Percentiles rank a stretch among this genome's conserved stretches.
Evolutionary conservation across 2,888 invertebrate genomes (phyloP).

Genomic region (Sericinus montela): DNA sequence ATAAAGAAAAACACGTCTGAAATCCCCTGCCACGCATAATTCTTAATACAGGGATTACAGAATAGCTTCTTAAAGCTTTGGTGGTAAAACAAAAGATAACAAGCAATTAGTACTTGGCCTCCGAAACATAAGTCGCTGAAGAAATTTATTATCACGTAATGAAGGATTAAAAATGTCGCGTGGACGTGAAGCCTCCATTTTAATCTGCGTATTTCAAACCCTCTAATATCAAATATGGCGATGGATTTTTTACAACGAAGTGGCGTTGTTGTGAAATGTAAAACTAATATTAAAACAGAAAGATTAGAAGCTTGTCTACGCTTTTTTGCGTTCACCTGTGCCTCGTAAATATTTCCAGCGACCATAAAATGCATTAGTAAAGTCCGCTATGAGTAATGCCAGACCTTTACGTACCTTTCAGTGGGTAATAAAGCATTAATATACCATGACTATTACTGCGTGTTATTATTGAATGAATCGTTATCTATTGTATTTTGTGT

Average conservation of each 20-base stretch:
- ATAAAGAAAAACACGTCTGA: slow-evolving; percentile 69
- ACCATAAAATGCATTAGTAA: slow-evolving; percentile 73
- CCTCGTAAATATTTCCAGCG: slow-evolving; percentile 65
- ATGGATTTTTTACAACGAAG: neutral
- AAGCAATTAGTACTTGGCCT: slow-evolving; percentile 57
- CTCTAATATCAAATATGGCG: neutral
- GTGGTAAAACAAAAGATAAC: slow-evolving; percentile 71
- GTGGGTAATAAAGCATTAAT: slow-evolving; percentile 33
- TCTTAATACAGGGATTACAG: slow-evolving; percentile 75
- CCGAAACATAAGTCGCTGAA: slow-evolving; percentile 27
- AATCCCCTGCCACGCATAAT: slow-evolving; percentile 73
- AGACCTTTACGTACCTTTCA: slow-evolving; percentile 40
- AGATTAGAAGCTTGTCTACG: slow-evolving; percentile 51
- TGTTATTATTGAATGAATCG: neutral
- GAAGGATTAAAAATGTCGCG: neutral
- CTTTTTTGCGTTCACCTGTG: slow-evolving; percentile 60
- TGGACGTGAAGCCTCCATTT: slow-evolving; percentile 15
- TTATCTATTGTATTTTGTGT: neutral
- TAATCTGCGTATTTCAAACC: slow-evolving; percentile 15
- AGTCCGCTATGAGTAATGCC: slow-evolving; percentile 66
- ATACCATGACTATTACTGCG: slow-evolving; percentile 31
- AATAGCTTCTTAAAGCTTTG: slow-evolving; percentile 68
- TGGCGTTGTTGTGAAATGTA: slow-evolving; percentile 18
- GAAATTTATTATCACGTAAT: slow-evolving; percentile 33
- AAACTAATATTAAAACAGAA: slow-evolving; percentile 44